Conservation (phyloP, 2,797 vertebrate species). For the Schizopygopsis malacanthus region DNA sequence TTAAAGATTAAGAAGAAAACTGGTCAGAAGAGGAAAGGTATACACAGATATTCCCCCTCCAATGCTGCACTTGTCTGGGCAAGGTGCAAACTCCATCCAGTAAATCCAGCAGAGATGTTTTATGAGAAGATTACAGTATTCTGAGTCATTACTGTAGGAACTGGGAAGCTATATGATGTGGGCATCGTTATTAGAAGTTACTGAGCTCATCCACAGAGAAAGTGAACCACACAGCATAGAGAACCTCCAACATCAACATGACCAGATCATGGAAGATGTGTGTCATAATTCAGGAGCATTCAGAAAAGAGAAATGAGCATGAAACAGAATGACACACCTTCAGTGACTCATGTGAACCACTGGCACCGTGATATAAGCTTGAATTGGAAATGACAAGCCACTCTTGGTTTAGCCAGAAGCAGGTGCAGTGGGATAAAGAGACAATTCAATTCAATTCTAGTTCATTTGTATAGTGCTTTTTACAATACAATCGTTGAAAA, state of each 20-base stretch:
- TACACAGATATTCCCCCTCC: neutral
- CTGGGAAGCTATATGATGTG: neutral
- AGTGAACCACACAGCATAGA: neutral
- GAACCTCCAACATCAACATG: neutral
- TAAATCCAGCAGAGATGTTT: slow-evolving; percentile 11
- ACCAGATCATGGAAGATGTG: neutral
- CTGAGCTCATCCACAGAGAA: neutral
- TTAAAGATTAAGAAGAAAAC: neutral
- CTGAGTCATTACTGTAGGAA: slow-evolving; percentile 39
- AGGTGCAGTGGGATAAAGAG: neutral
- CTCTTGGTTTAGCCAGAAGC: neutral
- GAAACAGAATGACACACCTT: neutral
- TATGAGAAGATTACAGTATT: slow-evolving; percentile 22
- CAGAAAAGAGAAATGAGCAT: neutral
- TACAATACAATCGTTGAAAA: too few species aligned
- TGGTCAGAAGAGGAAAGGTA: neutral
- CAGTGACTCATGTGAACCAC: neutral
- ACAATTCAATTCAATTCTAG: too few species aligned
- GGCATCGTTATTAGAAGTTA: neutral
- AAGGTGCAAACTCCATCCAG: neutral
- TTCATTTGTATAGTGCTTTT: too few species aligned
- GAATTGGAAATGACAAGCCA: neutral
- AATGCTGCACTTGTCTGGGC: neutral
- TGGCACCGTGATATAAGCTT: neutral
- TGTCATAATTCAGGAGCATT: neutral